phyloP scores from a whole-genome alignment of 2,113 vertebrate species.

The Eurypyga helias region DNA sequence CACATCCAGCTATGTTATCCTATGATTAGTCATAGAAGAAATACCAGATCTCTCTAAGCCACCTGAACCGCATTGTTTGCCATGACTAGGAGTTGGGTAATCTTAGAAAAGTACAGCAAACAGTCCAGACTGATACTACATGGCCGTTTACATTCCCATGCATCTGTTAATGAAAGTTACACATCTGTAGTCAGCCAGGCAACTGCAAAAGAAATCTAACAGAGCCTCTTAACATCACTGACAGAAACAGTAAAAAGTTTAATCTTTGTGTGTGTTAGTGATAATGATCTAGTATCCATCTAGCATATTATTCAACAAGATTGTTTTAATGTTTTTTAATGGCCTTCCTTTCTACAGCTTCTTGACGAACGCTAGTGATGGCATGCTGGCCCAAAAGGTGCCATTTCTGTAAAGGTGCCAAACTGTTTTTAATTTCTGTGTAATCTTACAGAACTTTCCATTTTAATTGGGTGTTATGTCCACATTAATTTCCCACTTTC shows the following conservation, averaged over 20 bases:
- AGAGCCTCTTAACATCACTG: not conserved
- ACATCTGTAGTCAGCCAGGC: fast-evolving
- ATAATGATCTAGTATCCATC: not conserved
- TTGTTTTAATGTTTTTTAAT: not conserved
- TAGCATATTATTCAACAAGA: not conserved
- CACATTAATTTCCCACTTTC: not conserved
- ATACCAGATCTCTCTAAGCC: not conserved
- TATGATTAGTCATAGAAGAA: not conserved
- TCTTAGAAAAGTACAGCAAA: not conserved
- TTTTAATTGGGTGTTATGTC: not conserved
- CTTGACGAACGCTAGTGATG: not conserved
- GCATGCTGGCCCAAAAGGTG: not conserved
- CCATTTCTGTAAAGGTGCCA: not conserved
- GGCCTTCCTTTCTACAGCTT: not conserved
- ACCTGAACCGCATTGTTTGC: not conserved
- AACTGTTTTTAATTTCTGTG: not conserved
- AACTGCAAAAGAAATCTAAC: not conserved
- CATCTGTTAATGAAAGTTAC: not conserved
- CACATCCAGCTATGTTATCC: not conserved
- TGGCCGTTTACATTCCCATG: not conserved
- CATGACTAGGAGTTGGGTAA: not conserved
- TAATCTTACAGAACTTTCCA: not conserved
- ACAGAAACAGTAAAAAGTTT: not conserved
- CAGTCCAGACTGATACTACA: not conserved
- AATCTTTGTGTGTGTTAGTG: not conserved